phyloP scores from a whole-genome alignment of 2,888 invertebrate species.

The Latrodectus elegans region DNA sequence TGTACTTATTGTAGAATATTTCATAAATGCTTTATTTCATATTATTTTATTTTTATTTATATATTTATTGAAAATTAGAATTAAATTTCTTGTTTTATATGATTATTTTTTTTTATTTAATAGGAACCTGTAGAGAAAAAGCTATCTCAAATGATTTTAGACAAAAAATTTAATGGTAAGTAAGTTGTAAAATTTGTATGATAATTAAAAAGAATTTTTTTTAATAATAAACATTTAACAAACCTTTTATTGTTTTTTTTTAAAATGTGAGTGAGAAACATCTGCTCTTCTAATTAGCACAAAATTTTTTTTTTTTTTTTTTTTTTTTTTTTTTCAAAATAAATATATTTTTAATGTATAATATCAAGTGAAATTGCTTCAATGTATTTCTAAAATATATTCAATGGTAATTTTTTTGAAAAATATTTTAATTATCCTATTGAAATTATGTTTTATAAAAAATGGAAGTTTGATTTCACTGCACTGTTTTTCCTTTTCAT shows the following conservation, averaged over 20 bases:
- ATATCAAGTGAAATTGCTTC: too few relatives aligned
- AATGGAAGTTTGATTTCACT: too few relatives aligned
- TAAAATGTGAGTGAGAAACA: neutral
- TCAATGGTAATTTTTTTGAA: too few relatives aligned
- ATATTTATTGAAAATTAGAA: too few relatives aligned
- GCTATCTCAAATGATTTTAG: slow-evolving; percentile 99
- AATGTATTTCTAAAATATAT: neutral
- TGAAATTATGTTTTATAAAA: too few relatives aligned
- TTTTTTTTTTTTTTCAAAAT: neutral
- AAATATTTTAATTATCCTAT: too few relatives aligned
- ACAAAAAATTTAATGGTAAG: slow-evolving; percentile 87
- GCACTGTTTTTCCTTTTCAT: too few relatives aligned
- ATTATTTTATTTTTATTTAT: too few relatives aligned
- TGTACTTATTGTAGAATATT: too few relatives aligned
- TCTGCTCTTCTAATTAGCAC: too few relatives aligned
- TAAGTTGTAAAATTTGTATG: neutral
- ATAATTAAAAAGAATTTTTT: too few relatives aligned
- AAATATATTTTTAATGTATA: neutral
- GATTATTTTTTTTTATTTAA: slow-evolving; percentile 37
- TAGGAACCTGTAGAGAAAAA: slow-evolving; percentile 97
- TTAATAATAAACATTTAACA: neutral
- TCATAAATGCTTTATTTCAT: too few relatives aligned
- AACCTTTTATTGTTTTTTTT: neutral
- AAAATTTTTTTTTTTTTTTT: neutral
- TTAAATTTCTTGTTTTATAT: neutral